These are phyloP conservation scores for Galemys pyrenaicus DNA, from an alignment of 2,113 vertebrate species.

Conservation along the genomic window DNA sequence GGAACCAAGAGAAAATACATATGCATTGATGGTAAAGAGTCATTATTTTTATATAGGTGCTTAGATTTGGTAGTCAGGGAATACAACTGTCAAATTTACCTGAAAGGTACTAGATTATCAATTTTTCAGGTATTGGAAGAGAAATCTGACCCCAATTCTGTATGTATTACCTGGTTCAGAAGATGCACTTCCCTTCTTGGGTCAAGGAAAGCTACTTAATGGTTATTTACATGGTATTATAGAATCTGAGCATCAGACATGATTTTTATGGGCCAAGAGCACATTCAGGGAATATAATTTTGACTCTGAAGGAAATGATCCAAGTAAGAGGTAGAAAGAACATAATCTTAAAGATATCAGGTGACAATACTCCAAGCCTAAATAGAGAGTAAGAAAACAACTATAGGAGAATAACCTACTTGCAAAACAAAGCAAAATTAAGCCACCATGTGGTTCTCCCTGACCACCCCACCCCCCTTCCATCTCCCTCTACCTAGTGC, in stretches of 20 bases:
- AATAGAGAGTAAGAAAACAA: background rate
- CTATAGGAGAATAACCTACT: background rate
- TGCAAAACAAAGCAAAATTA: background rate
- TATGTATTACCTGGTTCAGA: background rate
- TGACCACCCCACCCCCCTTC: too few relatives aligned
- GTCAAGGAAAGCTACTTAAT: background rate
- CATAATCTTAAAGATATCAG: background rate
- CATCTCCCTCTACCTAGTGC: rapidly evolving
- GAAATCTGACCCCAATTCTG: background rate
- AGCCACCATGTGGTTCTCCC: background rate
- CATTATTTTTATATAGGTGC: background rate
- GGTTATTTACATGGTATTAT: background rate
- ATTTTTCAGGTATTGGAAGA: background rate
- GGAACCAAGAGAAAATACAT: background rate
- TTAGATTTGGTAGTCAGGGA: background rate
- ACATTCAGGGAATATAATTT: background rate
- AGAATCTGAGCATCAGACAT: background rate
- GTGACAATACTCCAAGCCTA: background rate
- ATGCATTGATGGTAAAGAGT: background rate
- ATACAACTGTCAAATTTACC: background rate
- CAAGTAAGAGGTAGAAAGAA: background rate
- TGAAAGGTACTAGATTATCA: background rate
- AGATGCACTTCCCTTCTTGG: background rate
- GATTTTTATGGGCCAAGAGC: background rate
- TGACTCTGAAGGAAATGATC: background rate